Percentiles rank a stretch among this genome's conserved stretches.
Conservation (phyloP, 1,140 invertebrate species). For the Neodiprion virginianus region DNA sequence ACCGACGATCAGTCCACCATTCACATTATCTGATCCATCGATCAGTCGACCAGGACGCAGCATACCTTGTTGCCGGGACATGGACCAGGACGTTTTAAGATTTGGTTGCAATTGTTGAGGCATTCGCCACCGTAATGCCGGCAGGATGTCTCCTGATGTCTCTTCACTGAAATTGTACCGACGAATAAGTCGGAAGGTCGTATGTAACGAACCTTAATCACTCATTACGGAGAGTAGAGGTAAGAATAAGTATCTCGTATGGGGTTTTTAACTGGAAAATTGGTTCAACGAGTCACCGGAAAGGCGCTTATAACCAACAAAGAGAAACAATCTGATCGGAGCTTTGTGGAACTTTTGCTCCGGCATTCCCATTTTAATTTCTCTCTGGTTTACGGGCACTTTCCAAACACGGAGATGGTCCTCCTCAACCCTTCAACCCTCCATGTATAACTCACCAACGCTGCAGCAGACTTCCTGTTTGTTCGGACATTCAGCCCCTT, state of each 20-base stretch:
- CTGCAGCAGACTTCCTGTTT: slow-evolving; percentile 39
- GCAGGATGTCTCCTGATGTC: slow-evolving; percentile 39
- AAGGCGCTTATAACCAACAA: no score
- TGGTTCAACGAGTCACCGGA: no score
- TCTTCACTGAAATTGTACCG: slow-evolving; percentile 38
- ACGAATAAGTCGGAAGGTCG: no score
- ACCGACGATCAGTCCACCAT: no score
- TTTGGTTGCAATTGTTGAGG: slow-evolving; percentile 27
- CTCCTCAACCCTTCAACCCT: slow-evolving; percentile 29
- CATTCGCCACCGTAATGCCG: slow-evolving; percentile 45
- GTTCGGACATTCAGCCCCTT: not conserved
- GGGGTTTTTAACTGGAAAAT: no score
- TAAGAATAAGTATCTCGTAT: no score
- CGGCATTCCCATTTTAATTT: no score
- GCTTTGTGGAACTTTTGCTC: no score
- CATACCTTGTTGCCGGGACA: slow-evolving; percentile 37
- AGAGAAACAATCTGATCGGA: no score
- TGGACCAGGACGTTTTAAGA: slow-evolving; percentile 25
- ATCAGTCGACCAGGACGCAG: slow-evolving; percentile 44
- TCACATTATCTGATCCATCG: not conserved
- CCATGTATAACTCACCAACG: slow-evolving; percentile 34
- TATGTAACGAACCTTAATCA: no score
- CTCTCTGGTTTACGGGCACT: no score
- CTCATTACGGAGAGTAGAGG: no score
- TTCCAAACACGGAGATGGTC: not conserved